Evolutionary conservation across 1,140 invertebrate genomes (phyloP).

Genomic region (Apis cerana): DNA sequence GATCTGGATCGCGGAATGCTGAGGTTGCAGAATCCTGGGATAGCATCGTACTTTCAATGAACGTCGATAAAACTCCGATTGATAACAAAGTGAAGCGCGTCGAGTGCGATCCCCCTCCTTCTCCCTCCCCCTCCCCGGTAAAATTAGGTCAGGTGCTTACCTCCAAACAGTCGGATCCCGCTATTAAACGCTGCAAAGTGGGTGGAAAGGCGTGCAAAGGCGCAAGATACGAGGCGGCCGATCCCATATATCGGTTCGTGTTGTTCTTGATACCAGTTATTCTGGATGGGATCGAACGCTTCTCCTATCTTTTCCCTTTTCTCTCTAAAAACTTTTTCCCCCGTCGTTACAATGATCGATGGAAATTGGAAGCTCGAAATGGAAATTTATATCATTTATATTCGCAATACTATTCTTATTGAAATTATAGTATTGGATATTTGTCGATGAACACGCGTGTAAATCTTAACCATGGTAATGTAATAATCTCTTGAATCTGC

Average conservation of each 20-base stretch:
- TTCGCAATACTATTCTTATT: too few relatives aligned
- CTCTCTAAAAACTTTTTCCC: background rate
- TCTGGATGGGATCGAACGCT: background rate
- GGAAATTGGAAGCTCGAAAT: too few relatives aligned
- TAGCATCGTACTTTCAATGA: slow-evolving; percentile 58
- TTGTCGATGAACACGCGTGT: too few relatives aligned
- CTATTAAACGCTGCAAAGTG: slow-evolving; percentile 37
- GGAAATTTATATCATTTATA: too few relatives aligned
- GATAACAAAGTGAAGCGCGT: slow-evolving; percentile 57
- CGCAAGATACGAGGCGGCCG: background rate
- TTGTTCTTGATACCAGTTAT: slow-evolving; percentile 12
- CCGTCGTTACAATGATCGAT: too few relatives aligned
- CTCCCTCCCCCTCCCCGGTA: too few relatives aligned
- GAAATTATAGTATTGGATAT: too few relatives aligned
- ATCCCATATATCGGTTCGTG: background rate
- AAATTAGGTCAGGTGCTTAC: slow-evolving; percentile 44
- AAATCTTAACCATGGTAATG: too few relatives aligned
- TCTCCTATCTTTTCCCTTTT: background rate
- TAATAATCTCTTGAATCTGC: too few relatives aligned
- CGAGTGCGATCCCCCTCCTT: slow-evolving; percentile 27
- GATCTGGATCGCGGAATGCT: slow-evolving; percentile 47
- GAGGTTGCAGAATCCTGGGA: slow-evolving; percentile 54
- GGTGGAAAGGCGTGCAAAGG: slow-evolving; percentile 9
- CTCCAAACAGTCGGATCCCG: slow-evolving; percentile 37
- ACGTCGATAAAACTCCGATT: slow-evolving; percentile 61